Evolutionary conservation across 2,888 invertebrate genomes (phyloP).

Genomic region (Ennomos quercinarius): DNA sequence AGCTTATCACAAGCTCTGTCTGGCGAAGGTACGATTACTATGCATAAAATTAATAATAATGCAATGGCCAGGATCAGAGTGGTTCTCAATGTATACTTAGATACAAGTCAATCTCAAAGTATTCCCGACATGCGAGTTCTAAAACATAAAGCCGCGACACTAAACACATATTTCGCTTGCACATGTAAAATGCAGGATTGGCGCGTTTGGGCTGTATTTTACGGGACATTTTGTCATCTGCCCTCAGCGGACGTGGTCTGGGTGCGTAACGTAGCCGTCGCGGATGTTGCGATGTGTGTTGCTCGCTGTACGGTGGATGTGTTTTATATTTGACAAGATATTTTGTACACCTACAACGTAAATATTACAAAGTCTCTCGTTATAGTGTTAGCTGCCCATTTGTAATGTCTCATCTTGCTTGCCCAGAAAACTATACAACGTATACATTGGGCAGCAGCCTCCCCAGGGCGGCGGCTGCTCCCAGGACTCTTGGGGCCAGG

Average conservation of each 20-base stretch:
- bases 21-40: no score
- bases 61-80: background rate
- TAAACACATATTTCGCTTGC: conserved; percentile 66
- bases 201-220: conserved; percentile 65
- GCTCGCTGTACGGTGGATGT: conserved; percentile 13
- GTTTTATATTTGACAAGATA: conserved; percentile 9
- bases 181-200: conserved; percentile 69
- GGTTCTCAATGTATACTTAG: background rate
- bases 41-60: no score
- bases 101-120: conserved; percentile 28
- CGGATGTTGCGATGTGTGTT: conserved; percentile 26
- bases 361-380: no score
- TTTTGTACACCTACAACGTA: no score
- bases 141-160: conserved; percentile 47
- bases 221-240: conserved; percentile 75
- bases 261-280: conserved; percentile 54
- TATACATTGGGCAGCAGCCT: no score
- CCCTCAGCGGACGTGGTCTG: conserved; percentile 65
- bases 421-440: no score
- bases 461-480: no score
- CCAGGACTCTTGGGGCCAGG: no score
- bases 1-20: no score
- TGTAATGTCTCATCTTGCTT: no score
- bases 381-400: no score
- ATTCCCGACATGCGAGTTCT: conserved; percentile 41